Evolutionary conservation across 2,797 vertebrate species (phyloP).

Genomic region (Gobionotothen gibberifrons): DNA sequence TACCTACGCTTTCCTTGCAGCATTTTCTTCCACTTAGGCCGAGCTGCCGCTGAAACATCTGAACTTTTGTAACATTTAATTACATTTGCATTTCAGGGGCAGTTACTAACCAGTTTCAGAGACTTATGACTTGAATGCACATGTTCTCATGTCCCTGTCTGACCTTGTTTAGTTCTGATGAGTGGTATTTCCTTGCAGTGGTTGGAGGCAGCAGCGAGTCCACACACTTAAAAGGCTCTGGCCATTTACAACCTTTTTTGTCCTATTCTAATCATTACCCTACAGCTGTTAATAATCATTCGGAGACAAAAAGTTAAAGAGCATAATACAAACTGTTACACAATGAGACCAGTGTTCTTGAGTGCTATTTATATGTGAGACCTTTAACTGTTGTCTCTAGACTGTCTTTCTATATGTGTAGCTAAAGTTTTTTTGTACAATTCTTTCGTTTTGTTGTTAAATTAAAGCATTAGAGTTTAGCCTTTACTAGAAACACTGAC

Average conservation of each 20-base stretch:
- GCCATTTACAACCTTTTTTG: constrained; percentile 27
- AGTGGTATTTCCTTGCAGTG: constrained; percentile 51
- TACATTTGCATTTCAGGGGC: constrained; percentile 71
- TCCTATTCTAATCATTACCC: constrained; percentile 33
- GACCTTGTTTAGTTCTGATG: constrained; percentile 50
- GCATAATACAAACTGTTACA: constrained; percentile 21
- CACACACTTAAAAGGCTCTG: constrained; percentile 23
- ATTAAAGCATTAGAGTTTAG: constrained; percentile 50
- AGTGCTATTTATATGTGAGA: constrained; percentile 51
- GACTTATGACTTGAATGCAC: constrained; percentile 43
- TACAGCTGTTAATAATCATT: constrained; percentile 35
- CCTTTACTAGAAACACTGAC: constrained; percentile 36
- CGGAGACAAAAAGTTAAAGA: constrained; percentile 29
- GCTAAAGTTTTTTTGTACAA: neutral
- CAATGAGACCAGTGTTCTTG: constrained; percentile 30
- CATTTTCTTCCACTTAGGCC: constrained; percentile 42
- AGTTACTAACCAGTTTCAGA: constrained; percentile 34
- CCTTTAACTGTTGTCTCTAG: constrained; percentile 29
- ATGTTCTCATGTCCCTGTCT: constrained; percentile 37
- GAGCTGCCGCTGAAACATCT: constrained; percentile 27
- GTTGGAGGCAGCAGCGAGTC: constrained; percentile 21
- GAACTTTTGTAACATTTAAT: constrained; percentile 50
- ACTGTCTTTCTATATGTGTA: constrained; percentile 16
- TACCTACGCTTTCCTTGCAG: constrained; percentile 55
- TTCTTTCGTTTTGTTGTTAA: constrained; percentile 14